Evolutionary conservation across 2,113 vertebrate genomes (phyloP).

Genomic region (Puntigrus tetrazona): DNA sequence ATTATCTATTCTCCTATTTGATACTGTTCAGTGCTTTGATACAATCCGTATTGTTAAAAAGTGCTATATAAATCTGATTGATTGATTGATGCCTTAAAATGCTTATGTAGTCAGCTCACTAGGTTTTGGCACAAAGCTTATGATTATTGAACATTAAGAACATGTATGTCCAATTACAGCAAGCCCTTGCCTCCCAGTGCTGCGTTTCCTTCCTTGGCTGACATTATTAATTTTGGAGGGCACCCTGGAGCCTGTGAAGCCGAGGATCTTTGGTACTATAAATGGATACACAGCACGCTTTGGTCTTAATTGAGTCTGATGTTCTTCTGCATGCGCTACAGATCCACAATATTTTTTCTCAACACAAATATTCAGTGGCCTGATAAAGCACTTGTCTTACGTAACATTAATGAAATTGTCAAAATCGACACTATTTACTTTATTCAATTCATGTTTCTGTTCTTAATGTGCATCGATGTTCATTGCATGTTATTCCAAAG

Average conservation of each 20-base stretch:
- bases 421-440: neutral
- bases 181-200: neutral
- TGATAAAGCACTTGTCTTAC: neutral
- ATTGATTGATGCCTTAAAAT: slow-evolving; percentile 7
- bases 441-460: neutral
- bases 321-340: neutral
- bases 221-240: slow-evolving; percentile 8
- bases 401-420: neutral
- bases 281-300: neutral
- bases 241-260: slow-evolving; percentile 16
- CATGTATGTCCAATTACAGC: neutral
- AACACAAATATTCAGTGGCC: neutral
- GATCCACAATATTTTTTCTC: neutral
- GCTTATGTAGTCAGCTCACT: neutral
- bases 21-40: too few relatives aligned
- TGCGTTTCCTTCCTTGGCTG: neutral
- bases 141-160: neutral
- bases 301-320: neutral
- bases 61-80: too few relatives aligned
- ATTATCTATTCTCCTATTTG: too few relatives aligned
- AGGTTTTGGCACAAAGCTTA: neutral
- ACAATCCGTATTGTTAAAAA: too few relatives aligned
- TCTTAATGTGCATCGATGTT: neutral
- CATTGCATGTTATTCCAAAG: neutral
- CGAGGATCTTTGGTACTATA: slow-evolving; percentile 3